Base-by-base conservation (phyloP, 1,140 invertebrate genomes). In the Coenobita brevimanus region DNA sequence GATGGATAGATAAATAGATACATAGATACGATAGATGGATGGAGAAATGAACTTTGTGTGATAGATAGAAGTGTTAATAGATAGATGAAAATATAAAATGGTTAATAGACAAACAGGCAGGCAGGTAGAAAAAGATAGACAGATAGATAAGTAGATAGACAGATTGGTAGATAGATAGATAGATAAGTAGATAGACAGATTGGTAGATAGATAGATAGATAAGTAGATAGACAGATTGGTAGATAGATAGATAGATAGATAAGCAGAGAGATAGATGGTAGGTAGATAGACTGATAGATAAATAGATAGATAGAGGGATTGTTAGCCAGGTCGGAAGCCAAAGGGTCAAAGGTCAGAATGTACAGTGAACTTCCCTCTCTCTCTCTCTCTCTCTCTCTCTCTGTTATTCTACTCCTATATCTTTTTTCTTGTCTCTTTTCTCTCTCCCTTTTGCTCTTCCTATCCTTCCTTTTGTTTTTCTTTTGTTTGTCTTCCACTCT, bases 341-440 rank as follows among this genome's bases (percentile, higher is more conserved):
- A 50, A 21, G 0, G 38, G 8, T 27, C 4, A 24, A 24, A 46
- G n/a, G 43, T 13, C 13, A 27, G 17, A 4, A 0, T 6, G 21
- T 6, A 2, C 13, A 41, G 43, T 15, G 3, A 24, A 24, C 10
- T 21, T 60, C n/a, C 57, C 24, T 76, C 30, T 73, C 50, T 84
- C 69, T 62, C 50, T 62, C 43, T 46, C 36, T 43, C n/a, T 27
- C 43, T 38, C 43, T 41, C 46, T 41, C 43, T 76, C 50, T 75
- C 50, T 60, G 46, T 60, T 33, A 57, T 46, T 60, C 41, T 36
- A 13, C 73, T 46, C 71, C 33, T 60, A 41, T 43, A 62, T 82
- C 38, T 69, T 17, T 69, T 21, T 75, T 54, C 54, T 38, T 84
- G 24, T 84, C 50, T 60, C 27, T 84, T 24, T 69, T 43, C 24